Evolutionary conservation across 2,797 vertebrate species (phyloP), one percentile per base, ranked within the genome.

Genomic region (Petrocephalus sullivani): DNA sequence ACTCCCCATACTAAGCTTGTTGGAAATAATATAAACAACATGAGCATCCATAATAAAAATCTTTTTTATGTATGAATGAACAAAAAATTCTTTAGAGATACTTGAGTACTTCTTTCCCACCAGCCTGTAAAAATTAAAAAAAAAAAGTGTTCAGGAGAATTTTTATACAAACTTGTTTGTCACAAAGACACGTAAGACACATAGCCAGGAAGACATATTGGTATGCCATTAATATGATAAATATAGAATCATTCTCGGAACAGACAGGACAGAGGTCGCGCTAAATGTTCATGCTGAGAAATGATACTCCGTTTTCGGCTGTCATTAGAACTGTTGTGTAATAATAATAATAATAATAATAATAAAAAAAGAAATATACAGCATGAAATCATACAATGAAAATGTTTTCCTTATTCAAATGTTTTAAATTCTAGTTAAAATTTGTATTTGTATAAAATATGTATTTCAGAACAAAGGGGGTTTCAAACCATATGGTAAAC

Each of bases 171-270:
- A 37, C 56, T n/a, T 78, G 71, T 78, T 57, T 41, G 94, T 94
- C 93, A 94, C 92, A 93, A 93, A 93, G 94, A 93, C 91, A 95
- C 94, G 88, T 81, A 94, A 95, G 94, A 94, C 41, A 46, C 41
- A 91, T 90, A 64, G 91, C 92, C 90, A 84, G 93, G 94, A 94
- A 94, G 89, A 93, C 91, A 93, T 91, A 95, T 94, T 92, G 85
- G 93, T 92, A 88, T 87, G 91, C 93, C 92, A 94, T 94, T 94
- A 94, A 94, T 94, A 93, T 92, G 93, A 94, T 94, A 94, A 94
- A 95, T 94, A 95, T 95, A 95, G 94, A 94, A 92, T 37, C 89
- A 90, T 90, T 92, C 93, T 93, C 92, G 92, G 93, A 95, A 94
- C 94, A 94, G 89, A 90, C 89, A 90, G 89, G 90, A 88, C 89